Conservation (phyloP, 2,797 vertebrate species). For the Betta splendens region DNA sequence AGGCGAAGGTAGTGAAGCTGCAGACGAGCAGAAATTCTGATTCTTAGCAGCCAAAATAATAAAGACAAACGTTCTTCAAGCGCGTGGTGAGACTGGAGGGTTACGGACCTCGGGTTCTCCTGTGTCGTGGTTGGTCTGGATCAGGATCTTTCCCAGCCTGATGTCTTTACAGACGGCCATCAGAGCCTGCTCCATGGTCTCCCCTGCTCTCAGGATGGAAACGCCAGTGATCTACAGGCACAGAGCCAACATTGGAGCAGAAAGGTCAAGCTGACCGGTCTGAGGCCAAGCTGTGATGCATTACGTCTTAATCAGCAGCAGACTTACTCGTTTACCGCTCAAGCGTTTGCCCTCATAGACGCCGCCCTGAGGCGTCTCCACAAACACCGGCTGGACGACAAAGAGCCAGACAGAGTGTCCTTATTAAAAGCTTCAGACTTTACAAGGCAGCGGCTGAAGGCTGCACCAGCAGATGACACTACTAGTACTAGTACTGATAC, state of each 20-base stretch:
- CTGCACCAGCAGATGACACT: not conserved
- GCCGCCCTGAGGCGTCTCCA: conserved; percentile 85
- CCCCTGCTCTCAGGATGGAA: conserved; percentile 90
- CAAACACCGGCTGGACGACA: conserved; percentile 81
- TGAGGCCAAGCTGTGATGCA: too few species aligned
- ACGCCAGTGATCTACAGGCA: conserved; percentile 86
- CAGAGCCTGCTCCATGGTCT: conserved; percentile 93
- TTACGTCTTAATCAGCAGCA: not conserved
- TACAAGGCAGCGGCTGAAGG: not conserved
- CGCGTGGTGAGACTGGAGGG: not conserved
- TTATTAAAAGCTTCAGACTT: too few species aligned
- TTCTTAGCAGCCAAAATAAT: not conserved
- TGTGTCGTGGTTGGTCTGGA: conserved; percentile 92
- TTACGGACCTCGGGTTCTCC: conserved; percentile 88
- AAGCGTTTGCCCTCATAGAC: conserved; percentile 87
- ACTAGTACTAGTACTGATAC: not conserved
- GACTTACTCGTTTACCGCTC: conserved; percentile 86
- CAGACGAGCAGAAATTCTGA: not conserved
- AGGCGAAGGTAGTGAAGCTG: conserved; percentile 92
- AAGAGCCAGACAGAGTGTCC: too few species aligned
- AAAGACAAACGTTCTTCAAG: too few species aligned
- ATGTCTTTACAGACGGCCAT: conserved; percentile 93
- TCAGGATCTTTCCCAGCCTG: conserved; percentile 91
- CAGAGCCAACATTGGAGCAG: too few species aligned
- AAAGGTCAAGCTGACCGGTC: too few species aligned